These are phyloP conservation scores for Alosa alosa DNA, from an alignment of 2,113 vertebrate genomes.

Conservation along the genomic window DNA sequence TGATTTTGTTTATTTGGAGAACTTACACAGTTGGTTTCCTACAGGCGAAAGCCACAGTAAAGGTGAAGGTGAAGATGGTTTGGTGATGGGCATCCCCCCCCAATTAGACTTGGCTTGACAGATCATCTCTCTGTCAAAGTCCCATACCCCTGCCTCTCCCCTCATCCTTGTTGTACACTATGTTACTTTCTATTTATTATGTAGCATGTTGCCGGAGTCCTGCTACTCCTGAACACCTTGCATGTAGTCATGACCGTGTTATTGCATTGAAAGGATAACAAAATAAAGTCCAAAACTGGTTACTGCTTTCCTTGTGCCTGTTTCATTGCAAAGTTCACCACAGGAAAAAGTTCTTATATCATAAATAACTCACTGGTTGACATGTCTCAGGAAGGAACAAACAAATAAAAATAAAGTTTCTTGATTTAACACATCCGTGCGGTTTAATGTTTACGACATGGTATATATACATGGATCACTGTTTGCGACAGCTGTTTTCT, in stretches of 20 bases:
- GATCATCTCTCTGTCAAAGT: background rate
- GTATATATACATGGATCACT: constrained; percentile 33
- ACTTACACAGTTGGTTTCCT: background rate
- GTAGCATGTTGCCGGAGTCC: constrained; percentile 52
- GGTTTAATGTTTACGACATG: constrained; percentile 46
- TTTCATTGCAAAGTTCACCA: background rate
- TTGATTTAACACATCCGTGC: constrained; percentile 25
- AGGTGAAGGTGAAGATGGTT: background rate
- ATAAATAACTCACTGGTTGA: background rate
- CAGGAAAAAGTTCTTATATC: background rate
- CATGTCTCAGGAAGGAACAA: background rate
- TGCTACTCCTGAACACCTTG: constrained; percentile 45
- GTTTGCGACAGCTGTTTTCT: background rate
- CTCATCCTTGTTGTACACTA: constrained; percentile 35
- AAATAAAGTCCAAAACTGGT: constrained; percentile 59
- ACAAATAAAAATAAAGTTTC: background rate
- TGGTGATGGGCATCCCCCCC: background rate
- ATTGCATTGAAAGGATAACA: constrained; percentile 57
- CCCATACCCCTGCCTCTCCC: constrained; percentile 33
- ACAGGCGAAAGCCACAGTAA: background rate
- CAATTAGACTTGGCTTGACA: background rate
- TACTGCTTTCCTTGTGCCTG: background rate
- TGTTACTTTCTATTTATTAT: constrained; percentile 70
- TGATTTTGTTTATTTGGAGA: background rate
- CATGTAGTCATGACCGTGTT: constrained; percentile 60